Evolutionary conservation across 2,113 vertebrate genomes (phyloP), one percentile per base, ranked within the genome.

Genomic region (Astur gentilis): DNA sequence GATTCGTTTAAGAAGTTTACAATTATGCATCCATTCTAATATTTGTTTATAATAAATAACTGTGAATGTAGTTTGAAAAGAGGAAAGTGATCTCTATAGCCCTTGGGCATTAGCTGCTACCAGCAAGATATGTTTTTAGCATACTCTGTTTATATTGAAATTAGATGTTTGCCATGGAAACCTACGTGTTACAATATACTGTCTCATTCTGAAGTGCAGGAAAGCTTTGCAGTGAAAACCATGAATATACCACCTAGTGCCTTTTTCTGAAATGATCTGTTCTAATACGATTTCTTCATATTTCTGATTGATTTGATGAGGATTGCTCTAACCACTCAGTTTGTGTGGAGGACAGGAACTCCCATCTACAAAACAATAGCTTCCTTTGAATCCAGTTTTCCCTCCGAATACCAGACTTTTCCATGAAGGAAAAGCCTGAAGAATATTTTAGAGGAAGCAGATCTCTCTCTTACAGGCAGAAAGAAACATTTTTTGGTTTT

Each of bases 131-230:
- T 61, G 40, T 90, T 96, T 95, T 96, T 71, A 67, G 75, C 67
- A 44, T 73, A 7, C 23, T 67, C 15, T 89, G 73, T 80, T 95
- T 89, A 47, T 90, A 87, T 21, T 94, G 85, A 97, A 96, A 95
- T 83, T 29, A 81, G 90, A 36, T 84, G 82, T 97, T 96, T 95
- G 89, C 96, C 87, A 95, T 97, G 96, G 96, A 96, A 97, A 97
- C 93, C 89, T 79, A 1, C 0, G 0, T 42, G 54, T 76, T 83
- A 21, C 45, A 72, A 73, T 80, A 38, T 36, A 61, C 50, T 38
- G 2, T 20, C 67, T 60, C 29, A 4, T 71, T 72, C 70, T 83
- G 66, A 65, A 87, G 65, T 57, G 76, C 73, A 64, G 49, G 62
- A 38, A 57, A 79, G 65, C 50, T 94, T 78, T 70, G 36, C 85